phyloP scores from a whole-genome alignment of 2,113 vertebrate species.

The Tyto alba region DNA sequence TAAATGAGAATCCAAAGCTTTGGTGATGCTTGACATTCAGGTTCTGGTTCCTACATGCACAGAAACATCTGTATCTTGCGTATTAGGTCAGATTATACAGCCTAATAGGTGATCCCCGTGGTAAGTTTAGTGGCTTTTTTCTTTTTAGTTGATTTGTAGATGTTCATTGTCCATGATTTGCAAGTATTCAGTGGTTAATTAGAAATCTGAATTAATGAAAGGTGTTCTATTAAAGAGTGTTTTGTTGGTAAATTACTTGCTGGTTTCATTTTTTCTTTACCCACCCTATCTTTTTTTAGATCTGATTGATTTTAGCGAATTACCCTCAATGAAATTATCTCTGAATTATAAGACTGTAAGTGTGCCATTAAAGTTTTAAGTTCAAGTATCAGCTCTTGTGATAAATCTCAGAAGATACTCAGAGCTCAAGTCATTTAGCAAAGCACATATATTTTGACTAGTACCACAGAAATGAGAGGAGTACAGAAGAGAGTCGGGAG shows the following conservation, averaged over 20 bases:
- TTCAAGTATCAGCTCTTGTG: slow-evolving; percentile 33
- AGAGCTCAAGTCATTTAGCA: slow-evolving; percentile 6
- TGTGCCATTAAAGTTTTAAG: slow-evolving; percentile 29
- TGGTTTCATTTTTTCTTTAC: not conserved
- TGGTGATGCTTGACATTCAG: not conserved
- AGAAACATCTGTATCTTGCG: not conserved
- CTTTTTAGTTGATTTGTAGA: not conserved
- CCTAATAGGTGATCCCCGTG: not conserved
- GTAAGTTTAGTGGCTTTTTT: not conserved
- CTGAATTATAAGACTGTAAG: not conserved
- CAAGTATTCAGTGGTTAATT: not conserved
- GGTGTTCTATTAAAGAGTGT: not conserved
- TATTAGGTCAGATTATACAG: not conserved
- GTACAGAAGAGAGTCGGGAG: not conserved
- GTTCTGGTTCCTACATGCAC: not conserved
- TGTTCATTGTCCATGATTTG: not conserved
- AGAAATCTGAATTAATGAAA: not conserved
- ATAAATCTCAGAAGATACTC: slow-evolving; percentile 11
- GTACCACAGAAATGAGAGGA: not conserved
- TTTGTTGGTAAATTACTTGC: not conserved
- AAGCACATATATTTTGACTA: slow-evolving; percentile 13
- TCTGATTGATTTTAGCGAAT: not conserved
- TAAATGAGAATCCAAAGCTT: not conserved
- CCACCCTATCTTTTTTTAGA: not conserved
- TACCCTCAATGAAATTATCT: slow-evolving; percentile 13